Evolutionary conservation across 2,888 invertebrate species (phyloP), one percentile per base, ranked within the genome.

Genomic region (Nemoura dubitans): DNA sequence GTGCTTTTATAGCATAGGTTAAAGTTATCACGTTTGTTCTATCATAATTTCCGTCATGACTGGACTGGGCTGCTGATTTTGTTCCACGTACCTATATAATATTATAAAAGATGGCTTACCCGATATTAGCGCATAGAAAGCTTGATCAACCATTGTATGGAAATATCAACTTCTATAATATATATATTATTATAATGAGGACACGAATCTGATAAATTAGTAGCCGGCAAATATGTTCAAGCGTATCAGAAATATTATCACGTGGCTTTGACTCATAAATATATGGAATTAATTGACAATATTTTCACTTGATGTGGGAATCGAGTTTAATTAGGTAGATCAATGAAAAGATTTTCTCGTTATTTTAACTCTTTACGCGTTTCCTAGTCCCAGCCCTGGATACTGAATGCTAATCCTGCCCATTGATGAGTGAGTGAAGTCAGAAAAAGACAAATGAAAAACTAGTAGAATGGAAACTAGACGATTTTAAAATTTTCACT

Each of bases 121-220:
- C 59, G 59, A 59, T 59, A 59, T 59, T 59, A 59, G 59, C 59
- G 59, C 59, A 59, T 59, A 59, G 59, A 59, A 59, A 59, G 59
- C 59, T 59, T 59, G 59, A 59, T 59, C 59, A 59, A 59, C 59
- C 59, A 59, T 59, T 59, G 59, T 59, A 59, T 59, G 59, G 59
- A 59, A 59, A 59, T 59, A 59, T 59, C 59, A 59, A 59, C 59
- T 59, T 59, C 59, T 59, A 59, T 59, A 59, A 59, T 59, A 59
- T 59, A 59, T 59, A 59, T 59, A 59, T 59, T 59, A 59, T 59
- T 59, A 59, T 59, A 59, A 59, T 59, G 59, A 59, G 59, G 59
- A 59, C 59, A 59, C 59, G 59, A 59, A 59, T 21, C 59, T 59
- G 59, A 59, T 59, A 59, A 59, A 59, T 59, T 59, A 59, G 10